These are phyloP conservation scores for Pelochelys cantorii DNA, from an alignment of 2,797 vertebrate species.

Conservation along the genomic window DNA sequence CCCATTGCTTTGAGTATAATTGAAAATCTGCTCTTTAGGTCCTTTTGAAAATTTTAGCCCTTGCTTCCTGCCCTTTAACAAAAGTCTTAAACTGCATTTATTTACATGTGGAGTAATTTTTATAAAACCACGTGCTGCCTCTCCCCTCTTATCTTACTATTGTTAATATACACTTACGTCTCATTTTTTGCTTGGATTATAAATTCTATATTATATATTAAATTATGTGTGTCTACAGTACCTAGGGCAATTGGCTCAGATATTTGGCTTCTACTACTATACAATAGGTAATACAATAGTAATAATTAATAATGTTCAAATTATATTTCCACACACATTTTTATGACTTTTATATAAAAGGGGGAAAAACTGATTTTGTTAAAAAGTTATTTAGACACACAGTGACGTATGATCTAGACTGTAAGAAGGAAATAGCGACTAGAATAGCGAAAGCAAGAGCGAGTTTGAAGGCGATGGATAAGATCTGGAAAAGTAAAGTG, in stretches of 20 bases:
- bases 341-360: not conserved
- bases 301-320: not conserved
- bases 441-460: no score
- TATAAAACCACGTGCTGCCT: not conserved
- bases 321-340: not conserved
- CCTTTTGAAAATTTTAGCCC: not conserved
- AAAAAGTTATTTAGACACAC: not conserved
- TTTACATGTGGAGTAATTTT: not conserved
- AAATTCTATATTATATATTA: not conserved
- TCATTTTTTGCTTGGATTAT: not conserved
- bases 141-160: not conserved
- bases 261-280: not conserved
- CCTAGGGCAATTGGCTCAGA: not conserved
- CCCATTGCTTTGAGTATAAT: not conserved
- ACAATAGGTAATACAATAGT: not conserved
- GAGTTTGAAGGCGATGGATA: no score
- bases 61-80: not conserved
- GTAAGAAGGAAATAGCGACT: no score
- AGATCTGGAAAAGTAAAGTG: no score
- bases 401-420: no score
- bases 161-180: rapidly evolving
- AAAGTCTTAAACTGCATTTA: not conserved
- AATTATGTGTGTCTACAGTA: not conserved
- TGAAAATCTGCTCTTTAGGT: not conserved
- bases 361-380: not conserved